Evolutionary conservation across 2,888 invertebrate genomes (phyloP).

Genomic region (Caradrina kadenii): DNA sequence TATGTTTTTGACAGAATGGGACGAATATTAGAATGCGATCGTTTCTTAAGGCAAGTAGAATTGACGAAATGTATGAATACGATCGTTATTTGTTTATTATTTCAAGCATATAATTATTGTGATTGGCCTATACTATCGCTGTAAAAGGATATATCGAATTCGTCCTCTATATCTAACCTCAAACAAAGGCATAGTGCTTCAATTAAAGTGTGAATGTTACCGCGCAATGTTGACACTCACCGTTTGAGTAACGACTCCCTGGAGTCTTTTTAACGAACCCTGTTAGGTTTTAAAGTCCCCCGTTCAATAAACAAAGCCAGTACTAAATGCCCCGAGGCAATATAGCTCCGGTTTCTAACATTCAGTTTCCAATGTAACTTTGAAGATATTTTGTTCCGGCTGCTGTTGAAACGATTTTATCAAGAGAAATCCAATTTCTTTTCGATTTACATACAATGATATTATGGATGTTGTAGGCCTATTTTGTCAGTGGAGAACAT

Average conservation of each 20-base stretch:
- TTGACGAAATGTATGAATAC: too few species aligned
- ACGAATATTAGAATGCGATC: too few species aligned
- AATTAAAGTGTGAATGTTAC: constrained; percentile 40
- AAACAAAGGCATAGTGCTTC: constrained; percentile 9
- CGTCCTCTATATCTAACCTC: background rate
- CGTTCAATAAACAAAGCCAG: constrained; percentile 14
- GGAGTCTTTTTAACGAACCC: constrained; percentile 36
- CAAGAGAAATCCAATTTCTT: constrained; percentile 33
- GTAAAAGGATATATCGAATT: background rate
- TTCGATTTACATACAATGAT: constrained; percentile 36
- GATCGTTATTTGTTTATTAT: too few species aligned
- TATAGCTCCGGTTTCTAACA: constrained; percentile 16
- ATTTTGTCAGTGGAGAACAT: constrained; percentile 21
- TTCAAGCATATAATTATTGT: background rate
- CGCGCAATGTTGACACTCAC: constrained; percentile 15
- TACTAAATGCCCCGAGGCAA: constrained; percentile 9
- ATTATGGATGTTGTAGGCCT: background rate
- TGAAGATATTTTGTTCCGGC: constrained; percentile 5
- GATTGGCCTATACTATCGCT: background rate
- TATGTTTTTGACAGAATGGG: too few species aligned
- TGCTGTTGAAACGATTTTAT: background rate
- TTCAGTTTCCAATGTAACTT: constrained; percentile 28
- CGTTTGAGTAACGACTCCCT: constrained; percentile 33
- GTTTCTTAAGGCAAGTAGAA: too few species aligned
- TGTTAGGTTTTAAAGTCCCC: constrained; percentile 24